Conservation (phyloP, 2,888 invertebrate genomes). For the Anticlea derivata region DNA sequence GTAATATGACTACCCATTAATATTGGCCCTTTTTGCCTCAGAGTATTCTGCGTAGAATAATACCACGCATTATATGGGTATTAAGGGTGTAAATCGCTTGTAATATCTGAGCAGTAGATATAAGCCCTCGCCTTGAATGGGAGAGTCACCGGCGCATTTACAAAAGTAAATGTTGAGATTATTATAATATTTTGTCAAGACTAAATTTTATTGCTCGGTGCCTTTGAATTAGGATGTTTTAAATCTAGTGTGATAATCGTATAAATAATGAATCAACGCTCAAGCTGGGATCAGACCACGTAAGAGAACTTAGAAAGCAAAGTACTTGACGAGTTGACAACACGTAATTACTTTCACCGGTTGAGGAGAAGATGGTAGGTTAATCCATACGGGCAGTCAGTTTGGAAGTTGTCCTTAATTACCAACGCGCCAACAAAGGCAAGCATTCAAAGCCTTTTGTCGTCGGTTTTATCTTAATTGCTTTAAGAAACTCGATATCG, state of each 20-base stretch:
- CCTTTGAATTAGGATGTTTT: background rate
- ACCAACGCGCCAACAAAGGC: constrained; percentile 39
- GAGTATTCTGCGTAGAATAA: constrained; percentile 54
- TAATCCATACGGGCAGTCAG: constrained; percentile 50
- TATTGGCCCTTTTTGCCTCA: constrained; percentile 56
- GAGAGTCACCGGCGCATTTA: constrained; percentile 17
- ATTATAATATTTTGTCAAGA: constrained; percentile 1
- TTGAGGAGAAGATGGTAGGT: constrained; percentile 10
- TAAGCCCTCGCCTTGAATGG: constrained; percentile 26
- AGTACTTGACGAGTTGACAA: background rate
- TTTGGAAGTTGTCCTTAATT: constrained; percentile 60
- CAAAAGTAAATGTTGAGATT: constrained; percentile 9
- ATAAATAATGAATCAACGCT: background rate
- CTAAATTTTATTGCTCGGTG: background rate
- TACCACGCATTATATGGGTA: constrained; percentile 50
- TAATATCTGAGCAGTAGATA: constrained; percentile 39
- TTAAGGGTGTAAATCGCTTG: constrained; percentile 56
- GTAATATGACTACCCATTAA: constrained; percentile 58
- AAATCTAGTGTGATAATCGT: background rate
- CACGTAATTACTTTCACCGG: constrained; percentile 3
- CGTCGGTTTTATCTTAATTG: constrained; percentile 80
- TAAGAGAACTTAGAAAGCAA: too few relatives aligned
- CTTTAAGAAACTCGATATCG: constrained; percentile 81
- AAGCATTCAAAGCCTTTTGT: constrained; percentile 52
- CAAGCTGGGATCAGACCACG: background rate